Evolutionary conservation across 2,797 vertebrate genomes (phyloP).

Genomic region (Pseudomugil gertrudae): DNA sequence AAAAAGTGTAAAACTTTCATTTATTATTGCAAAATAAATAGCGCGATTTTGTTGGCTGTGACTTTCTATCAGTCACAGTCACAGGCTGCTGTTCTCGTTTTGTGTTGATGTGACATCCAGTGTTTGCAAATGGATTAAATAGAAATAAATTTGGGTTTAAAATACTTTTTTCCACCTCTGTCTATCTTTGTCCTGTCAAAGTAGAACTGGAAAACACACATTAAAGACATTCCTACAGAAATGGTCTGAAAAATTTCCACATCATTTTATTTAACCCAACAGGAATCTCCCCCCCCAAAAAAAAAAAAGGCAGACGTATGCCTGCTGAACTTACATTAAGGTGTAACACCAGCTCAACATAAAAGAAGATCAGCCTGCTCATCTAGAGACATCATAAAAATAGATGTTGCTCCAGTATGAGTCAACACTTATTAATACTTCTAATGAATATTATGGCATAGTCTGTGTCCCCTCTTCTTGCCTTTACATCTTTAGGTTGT

Average conservation of each 20-base stretch:
- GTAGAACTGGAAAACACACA: not conserved
- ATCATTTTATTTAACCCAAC: not conserved
- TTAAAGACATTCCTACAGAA: not conserved
- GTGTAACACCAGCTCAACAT: not conserved
- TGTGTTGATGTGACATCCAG: too few relatives aligned
- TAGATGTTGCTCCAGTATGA: not conserved
- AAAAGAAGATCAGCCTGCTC: not conserved
- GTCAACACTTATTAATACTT: not conserved
- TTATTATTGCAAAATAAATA: not conserved
- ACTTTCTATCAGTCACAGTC: not conserved
- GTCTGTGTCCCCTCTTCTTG: not conserved
- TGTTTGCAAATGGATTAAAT: too few relatives aligned
- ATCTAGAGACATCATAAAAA: not conserved
- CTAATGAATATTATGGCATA: not conserved
- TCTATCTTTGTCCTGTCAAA: not conserved
- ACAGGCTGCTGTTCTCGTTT: not conserved
- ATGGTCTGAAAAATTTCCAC: not conserved
- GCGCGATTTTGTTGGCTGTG: not conserved
- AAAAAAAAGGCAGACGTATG: not conserved
- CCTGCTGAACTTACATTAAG: too few relatives aligned
- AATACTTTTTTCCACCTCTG: not conserved
- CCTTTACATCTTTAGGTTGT: not conserved
- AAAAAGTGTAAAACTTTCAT: not conserved
- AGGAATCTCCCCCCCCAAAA: not conserved
- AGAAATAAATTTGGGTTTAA: not conserved